Conservation (phyloP, 2,888 invertebrate species). For the Epinotia demarniana region DNA sequence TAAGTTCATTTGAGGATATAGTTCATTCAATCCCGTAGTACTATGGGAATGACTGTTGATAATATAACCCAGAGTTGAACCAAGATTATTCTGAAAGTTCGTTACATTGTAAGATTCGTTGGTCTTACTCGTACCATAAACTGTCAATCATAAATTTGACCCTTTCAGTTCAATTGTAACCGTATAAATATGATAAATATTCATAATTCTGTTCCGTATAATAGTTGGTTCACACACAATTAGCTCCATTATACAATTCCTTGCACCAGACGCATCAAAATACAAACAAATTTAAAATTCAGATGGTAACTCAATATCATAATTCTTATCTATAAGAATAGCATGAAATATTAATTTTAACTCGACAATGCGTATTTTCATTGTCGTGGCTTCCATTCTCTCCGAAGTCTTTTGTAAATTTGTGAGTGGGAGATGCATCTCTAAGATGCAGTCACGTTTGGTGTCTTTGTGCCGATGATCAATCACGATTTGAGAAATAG, state of each 20-base stretch:
- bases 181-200: constrained; percentile 74
- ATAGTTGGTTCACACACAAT: constrained; percentile 80
- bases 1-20: constrained; percentile 6
- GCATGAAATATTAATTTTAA: constrained; percentile 77
- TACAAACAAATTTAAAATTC: constrained; percentile 78
- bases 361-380: constrained; percentile 72
- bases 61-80: background rate
- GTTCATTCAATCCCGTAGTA: background rate
- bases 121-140: background rate
- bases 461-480: constrained; percentile 57
- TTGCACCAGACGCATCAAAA: constrained; percentile 58
- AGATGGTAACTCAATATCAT: constrained; percentile 78
- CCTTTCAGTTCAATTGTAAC: constrained; percentile 52
- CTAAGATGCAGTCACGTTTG: constrained; percentile 51
- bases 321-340: constrained; percentile 70
- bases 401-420: constrained; percentile 52
- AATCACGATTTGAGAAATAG: constrained; percentile 62
- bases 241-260: constrained; percentile 76
- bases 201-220: constrained; percentile 64
- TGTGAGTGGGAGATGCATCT: constrained; percentile 49
- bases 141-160: constrained; percentile 59
- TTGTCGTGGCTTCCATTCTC: constrained; percentile 74
- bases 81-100: background rate
- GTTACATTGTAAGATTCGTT: constrained; percentile 23
- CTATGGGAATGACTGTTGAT: background rate